Evolutionary conservation across 1,140 invertebrate species (phyloP).

Genomic region (Leptestheria dahalacensis): DNA sequence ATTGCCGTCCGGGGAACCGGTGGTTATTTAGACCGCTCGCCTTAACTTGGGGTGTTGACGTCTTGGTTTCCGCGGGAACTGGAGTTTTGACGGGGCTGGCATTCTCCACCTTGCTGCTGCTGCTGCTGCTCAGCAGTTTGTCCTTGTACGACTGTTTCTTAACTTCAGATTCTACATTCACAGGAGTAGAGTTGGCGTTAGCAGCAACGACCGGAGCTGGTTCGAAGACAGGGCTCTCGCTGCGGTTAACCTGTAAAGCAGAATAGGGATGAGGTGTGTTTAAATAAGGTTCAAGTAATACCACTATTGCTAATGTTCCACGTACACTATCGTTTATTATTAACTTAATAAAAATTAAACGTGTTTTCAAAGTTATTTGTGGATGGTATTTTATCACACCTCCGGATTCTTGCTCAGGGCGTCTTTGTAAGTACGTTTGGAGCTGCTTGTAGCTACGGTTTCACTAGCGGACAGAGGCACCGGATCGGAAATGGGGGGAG

Average conservation of each 20-base stretch:
- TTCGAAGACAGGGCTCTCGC: background rate
- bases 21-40: slow-evolving; percentile 2
- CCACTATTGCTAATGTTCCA: too few relatives aligned
- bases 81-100: background rate
- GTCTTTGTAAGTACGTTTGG: slow-evolving; percentile 13
- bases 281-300: background rate
- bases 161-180: background rate
- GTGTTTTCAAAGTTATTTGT: too few relatives aligned
- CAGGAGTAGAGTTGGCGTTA: background rate
- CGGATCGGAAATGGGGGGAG: background rate
- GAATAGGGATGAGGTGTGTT: background rate
- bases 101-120: background rate
- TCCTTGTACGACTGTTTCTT: background rate
- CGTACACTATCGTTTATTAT: too few relatives aligned
- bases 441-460: background rate
- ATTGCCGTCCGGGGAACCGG: background rate
- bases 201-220: background rate
- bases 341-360: too few relatives aligned
- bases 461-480: background rate
- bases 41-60: background rate
- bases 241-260: background rate
- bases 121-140: background rate
- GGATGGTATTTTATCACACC: background rate
- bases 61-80: background rate
- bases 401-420: slow-evolving; percentile 2